Evolutionary conservation across 2,888 invertebrate genomes (phyloP), one percentile per base, ranked within the genome.

Genomic region (Bhutanitis thaidina): DNA sequence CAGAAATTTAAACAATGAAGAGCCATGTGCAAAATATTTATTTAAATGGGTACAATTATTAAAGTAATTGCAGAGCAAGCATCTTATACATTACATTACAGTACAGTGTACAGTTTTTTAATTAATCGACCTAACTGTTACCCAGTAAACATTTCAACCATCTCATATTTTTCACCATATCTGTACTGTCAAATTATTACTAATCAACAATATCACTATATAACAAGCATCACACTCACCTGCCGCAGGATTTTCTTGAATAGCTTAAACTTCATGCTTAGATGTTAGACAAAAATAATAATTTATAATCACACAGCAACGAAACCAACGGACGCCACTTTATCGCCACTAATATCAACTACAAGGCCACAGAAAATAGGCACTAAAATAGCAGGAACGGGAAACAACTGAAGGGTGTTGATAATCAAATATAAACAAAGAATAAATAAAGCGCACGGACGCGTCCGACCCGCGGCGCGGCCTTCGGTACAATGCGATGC

Each of bases 241-340:
- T 80, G 77, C 53, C 74, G 83, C 53, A 71, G 68, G 52, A 67
- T 69, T 60, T 85, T 86, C 78, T 85, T 88, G 64, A 88, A 83
- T 61, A 88, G 66, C 66, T 80, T 88, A 61, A 88, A 88, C 73
- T 87, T 87, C 88, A 88, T 86, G 3, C 50, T 44, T 53, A 59
- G 41, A 4, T 27, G 7, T 52, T 48, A 14, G 37, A 52, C 44
- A 39, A 29, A 35, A 30, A 34, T 30, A 46, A 14, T 29, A 41
- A 12, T 25, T 20, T 20, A 20, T 30, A 12, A 10, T 36, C 13
- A 41, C 46, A 43, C 2, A 20, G 20, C 20, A 5, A 3, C 41
- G 14, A 29, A 41, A 43, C 34, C 25, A 10, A 32, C 12, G 36
- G 15, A 36, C 40, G 46, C 40, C 40, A 51, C 50, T 45, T 12